These are phyloP conservation scores for Platysternon megacephalum DNA, from an alignment of 2,113 vertebrate genomes.

Conservation along the genomic window DNA sequence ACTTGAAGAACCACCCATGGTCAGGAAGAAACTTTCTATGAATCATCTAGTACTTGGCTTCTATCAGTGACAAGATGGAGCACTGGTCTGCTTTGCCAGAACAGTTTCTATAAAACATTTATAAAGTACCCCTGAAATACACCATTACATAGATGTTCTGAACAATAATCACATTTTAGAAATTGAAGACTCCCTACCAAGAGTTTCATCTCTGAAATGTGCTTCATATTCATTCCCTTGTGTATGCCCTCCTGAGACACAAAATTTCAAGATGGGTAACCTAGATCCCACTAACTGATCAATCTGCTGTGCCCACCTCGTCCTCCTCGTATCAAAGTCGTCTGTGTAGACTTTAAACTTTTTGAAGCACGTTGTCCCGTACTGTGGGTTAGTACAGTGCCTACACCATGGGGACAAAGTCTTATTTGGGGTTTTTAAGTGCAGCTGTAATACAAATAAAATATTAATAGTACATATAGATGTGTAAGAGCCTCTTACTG, in stretches of 20 bases:
- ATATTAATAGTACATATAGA: background rate
- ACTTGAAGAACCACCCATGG: background rate
- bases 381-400: background rate
- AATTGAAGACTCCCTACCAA: background rate
- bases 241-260: background rate
- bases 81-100: background rate
- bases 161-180: background rate
- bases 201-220: background rate
- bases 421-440: background rate
- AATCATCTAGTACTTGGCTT: background rate
- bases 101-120: background rate
- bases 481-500: rapidly evolving
- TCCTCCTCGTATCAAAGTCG: background rate
- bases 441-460: background rate
- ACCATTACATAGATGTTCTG: background rate
- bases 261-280: background rate
- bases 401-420: background rate
- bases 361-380: background rate
- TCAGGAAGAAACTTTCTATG: background rate
- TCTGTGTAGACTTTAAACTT: background rate
- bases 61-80: rapidly evolving
- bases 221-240: background rate
- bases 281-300: background rate
- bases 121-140: background rate
- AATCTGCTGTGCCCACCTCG: background rate